Conservation (phyloP, 2,888 invertebrate species). For the Agriotes lineatus region DNA sequence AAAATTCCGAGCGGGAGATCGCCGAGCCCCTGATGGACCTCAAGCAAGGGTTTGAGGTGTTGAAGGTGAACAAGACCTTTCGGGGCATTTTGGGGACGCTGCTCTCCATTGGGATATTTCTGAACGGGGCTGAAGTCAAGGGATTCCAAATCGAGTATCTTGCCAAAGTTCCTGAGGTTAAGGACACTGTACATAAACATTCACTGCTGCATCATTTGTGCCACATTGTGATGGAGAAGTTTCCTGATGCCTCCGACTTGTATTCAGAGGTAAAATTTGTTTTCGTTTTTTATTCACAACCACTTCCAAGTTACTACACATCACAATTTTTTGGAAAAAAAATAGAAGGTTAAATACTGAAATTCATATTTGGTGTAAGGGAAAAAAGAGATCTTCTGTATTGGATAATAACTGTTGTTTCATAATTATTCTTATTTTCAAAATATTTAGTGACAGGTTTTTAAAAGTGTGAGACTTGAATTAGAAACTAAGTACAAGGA, state of each 20-base stretch:
- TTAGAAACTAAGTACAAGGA: no score
- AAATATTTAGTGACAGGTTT: no score
- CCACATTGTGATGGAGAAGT: constrained; percentile 97
- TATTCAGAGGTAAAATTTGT: constrained; percentile 88
- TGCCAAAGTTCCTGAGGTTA: constrained; percentile 97
- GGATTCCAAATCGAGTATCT: constrained; percentile 98
- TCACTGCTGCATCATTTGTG: constrained; percentile 97
- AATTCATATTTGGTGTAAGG: no score
- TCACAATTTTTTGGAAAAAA: no score
- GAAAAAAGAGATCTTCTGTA: no score
- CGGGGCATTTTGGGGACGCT: constrained; percentile 93
- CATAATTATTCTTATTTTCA: no score
- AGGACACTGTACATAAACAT: constrained; percentile 99
- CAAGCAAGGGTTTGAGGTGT: constrained; percentile 94
- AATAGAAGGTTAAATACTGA: no score
- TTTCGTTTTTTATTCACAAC: no score
- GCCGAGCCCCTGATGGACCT: constrained; percentile 99
- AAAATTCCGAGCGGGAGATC: constrained; percentile 97
- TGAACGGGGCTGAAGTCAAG: constrained; percentile 93
- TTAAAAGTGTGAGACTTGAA: no score
- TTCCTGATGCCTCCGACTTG: constrained; percentile 94
- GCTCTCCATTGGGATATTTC: constrained; percentile 94
- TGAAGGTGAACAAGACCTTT: constrained; percentile 94
- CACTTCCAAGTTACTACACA: no score
- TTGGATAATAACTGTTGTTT: no score